Conservation (phyloP, 2,888 invertebrate genomes). For the Xestobium rufovillosum region DNA sequence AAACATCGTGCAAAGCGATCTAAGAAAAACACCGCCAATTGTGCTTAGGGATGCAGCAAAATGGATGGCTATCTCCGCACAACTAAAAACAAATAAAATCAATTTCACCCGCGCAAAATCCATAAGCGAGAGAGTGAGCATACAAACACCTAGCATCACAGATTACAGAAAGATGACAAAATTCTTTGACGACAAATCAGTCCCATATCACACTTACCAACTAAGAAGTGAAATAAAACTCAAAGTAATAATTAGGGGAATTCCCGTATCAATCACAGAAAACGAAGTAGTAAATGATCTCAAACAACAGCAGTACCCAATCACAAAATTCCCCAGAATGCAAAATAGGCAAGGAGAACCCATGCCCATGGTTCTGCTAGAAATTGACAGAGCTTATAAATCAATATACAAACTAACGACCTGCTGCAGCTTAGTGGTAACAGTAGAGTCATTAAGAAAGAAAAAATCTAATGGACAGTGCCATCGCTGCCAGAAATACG, state of each 20-base stretch:
- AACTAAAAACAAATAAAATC: neutral
- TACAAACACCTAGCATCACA: neutral
- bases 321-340: neutral
- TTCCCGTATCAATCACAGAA: neutral
- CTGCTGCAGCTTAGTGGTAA: neutral
- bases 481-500: slow-evolving; percentile 10
- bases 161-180: neutral
- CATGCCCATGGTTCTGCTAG: slow-evolving; percentile 3
- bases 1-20: too few relatives aligned
- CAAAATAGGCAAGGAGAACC: neutral
- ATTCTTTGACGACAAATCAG: neutral
- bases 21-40: too few relatives aligned
- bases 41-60: neutral
- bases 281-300: neutral
- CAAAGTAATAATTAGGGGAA: slow-evolving; percentile 1
- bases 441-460: slow-evolving; percentile 1
- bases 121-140: neutral
- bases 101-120: neutral
- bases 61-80: neutral
- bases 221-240: slow-evolving; percentile 2
- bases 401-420: slow-evolving; percentile 4
- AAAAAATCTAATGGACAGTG: slow-evolving; percentile 6
- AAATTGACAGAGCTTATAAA: slow-evolving; percentile 2
- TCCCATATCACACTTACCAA: slow-evolving; percentile 3
- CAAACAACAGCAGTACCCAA: neutral